Conservation (phyloP, 1,140 invertebrate genomes). For the Heliconius melpomene region DNA sequence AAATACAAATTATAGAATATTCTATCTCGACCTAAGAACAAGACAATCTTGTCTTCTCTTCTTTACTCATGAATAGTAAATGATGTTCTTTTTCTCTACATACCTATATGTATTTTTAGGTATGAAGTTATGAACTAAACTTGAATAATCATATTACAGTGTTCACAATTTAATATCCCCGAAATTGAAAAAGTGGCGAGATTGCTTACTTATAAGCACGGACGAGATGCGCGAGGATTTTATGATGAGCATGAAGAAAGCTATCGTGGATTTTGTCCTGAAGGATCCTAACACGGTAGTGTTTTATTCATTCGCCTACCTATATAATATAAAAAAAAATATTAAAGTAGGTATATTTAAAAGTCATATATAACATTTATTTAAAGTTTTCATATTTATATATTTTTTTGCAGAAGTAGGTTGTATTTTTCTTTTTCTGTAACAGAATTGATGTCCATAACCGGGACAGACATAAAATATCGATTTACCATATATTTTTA, state of each 20-base stretch:
- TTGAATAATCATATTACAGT: slow-evolving; percentile 48
- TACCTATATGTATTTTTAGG: background rate
- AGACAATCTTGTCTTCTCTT: too few relatives aligned
- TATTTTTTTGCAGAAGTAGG: background rate
- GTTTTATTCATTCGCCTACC: background rate
- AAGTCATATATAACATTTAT: too few relatives aligned
- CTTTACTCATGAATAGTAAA: too few relatives aligned
- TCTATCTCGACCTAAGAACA: too few relatives aligned
- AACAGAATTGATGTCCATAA: too few relatives aligned
- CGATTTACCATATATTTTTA: background rate
- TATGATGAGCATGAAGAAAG: slow-evolving; percentile 92
- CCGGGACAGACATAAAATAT: background rate
- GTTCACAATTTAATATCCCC: slow-evolving; percentile 74
- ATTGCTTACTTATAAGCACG: slow-evolving; percentile 82
- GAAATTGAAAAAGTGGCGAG: slow-evolving; percentile 82
- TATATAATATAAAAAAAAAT: background rate
- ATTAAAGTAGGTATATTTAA: background rate
- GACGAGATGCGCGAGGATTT: slow-evolving; percentile 89
- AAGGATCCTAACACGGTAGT: slow-evolving; percentile 84
- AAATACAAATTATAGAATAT: too few relatives aligned
- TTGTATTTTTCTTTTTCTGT: background rate
- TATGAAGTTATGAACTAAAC: background rate
- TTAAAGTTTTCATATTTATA: background rate
- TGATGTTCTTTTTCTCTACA: too few relatives aligned
- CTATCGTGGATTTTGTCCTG: slow-evolving; percentile 93